A percentile compares a stretch with the other conserved stretches of the same genome.
Conservation (phyloP, 1,140 invertebrate species). For the Nylanderia fulva region DNA sequence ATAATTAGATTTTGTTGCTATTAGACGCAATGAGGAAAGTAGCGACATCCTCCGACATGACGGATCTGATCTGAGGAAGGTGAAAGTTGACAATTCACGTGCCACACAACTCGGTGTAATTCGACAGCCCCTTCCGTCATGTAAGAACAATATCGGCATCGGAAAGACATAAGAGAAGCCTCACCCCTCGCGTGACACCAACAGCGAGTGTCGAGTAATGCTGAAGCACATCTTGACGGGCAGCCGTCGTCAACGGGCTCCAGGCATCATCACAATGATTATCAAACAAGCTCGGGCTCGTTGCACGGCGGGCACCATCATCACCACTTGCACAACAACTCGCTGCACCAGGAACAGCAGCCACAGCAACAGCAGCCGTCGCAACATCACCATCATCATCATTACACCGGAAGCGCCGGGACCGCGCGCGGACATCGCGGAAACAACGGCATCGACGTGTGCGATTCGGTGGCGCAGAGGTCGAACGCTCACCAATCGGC, state of each 20-base stretch:
- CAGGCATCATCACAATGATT: conserved; percentile 82
- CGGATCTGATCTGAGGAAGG: conserved; percentile 15
- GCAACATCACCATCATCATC: conserved; percentile 67
- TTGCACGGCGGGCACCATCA: conserved; percentile 75
- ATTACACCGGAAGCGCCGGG: conserved; percentile 64
- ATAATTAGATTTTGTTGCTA: background rate
- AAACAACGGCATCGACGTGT: conserved; percentile 78
- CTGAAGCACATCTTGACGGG: conserved; percentile 86
- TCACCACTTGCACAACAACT: conserved; percentile 74
- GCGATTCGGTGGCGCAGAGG: conserved; percentile 79
- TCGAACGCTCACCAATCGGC: conserved; percentile 70
- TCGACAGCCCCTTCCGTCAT: conserved; percentile 51
- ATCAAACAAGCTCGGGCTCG: conserved; percentile 75
- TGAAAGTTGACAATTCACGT: background rate
- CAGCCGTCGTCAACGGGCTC: conserved; percentile 84
- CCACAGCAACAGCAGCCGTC: conserved; percentile 55
- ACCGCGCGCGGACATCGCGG: conserved; percentile 53
- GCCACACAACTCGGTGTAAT: conserved; percentile 22
- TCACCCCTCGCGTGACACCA: conserved; percentile 59
- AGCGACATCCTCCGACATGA: background rate
- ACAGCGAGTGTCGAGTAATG: conserved; percentile 82
- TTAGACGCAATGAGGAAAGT: background rate
- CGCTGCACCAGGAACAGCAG: conserved; percentile 71
- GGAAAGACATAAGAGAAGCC: conserved; percentile 48
- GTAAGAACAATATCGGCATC: conserved; percentile 48